A percentile compares a stretch with the other conserved stretches of the same genome.
Conservation (phyloP, 2,888 invertebrate genomes). For the Aleiodes leptofemur region DNA sequence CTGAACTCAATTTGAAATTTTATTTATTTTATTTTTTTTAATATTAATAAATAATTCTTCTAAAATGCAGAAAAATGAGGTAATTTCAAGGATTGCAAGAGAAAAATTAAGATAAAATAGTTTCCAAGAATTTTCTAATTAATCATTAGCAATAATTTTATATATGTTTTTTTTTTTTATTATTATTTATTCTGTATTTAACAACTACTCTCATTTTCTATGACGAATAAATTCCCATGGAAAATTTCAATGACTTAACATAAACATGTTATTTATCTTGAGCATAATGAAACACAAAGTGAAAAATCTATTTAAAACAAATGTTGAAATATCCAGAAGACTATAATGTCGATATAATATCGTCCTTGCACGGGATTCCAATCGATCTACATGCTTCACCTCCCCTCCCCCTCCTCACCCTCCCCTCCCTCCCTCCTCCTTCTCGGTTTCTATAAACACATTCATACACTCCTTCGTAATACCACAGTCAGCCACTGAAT, state of each 20-base stretch:
- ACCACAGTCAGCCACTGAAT: no score
- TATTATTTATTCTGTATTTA: not conserved
- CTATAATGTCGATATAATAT: conserved; percentile 5
- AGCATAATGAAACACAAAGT: conserved; percentile 11
- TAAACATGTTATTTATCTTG: conserved; percentile 18
- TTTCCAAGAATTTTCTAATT: conserved; percentile 13
- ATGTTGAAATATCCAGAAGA: not conserved
- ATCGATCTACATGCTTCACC: not conserved
- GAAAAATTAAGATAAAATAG: not conserved
- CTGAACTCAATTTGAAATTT: no score
- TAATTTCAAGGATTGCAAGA: no score
- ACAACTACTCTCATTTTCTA: not conserved
- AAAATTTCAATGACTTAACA: conserved; percentile 3
- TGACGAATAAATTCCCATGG: conserved; percentile 14
- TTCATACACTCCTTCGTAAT: no score
- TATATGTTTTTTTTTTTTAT: no score
- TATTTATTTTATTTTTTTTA: no score
- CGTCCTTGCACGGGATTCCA: conserved; percentile 26
- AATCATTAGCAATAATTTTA: conserved; percentile 4
- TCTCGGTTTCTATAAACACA: not conserved
- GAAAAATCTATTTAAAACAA: conserved; percentile 10
- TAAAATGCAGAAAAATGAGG: no score
- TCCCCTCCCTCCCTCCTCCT: no score
- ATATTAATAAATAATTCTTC: no score
- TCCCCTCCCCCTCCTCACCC: not conserved